phyloP scores from a whole-genome alignment of 2,797 vertebrate species.

The Ispidina picta region DNA sequence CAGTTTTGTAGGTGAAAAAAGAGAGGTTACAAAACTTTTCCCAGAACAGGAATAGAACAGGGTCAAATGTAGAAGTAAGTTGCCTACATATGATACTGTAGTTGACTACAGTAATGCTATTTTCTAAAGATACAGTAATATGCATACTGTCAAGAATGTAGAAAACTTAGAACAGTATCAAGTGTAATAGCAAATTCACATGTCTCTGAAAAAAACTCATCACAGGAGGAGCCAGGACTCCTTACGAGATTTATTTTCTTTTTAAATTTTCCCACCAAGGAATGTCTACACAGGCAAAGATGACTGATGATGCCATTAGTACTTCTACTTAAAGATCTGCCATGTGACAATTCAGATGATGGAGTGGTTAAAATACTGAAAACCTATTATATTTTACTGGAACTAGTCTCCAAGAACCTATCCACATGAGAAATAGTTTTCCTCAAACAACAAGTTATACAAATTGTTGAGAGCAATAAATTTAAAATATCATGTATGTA shows the following conservation, averaged over 20 bases:
- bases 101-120: neutral
- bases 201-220: neutral
- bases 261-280: neutral
- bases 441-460: neutral
- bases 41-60: neutral
- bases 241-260: neutral
- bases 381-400: neutral
- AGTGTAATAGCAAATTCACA: neutral
- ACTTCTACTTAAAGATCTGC: neutral
- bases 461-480: neutral
- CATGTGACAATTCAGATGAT: neutral
- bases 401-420: neutral
- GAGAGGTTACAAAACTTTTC: neutral
- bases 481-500: neutral
- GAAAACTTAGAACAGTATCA: neutral
- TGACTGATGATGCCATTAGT: neutral
- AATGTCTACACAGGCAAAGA: neutral
- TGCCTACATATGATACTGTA: neutral
- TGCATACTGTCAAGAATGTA: neutral
- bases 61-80: neutral
- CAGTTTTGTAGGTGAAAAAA: neutral
- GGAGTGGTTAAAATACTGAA: neutral
- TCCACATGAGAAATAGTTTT: neutral
- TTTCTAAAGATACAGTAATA: neutral
- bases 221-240: neutral